Base-by-base conservation (phyloP, 2,113 vertebrate species). In the Bufo gargarizans region DNA sequence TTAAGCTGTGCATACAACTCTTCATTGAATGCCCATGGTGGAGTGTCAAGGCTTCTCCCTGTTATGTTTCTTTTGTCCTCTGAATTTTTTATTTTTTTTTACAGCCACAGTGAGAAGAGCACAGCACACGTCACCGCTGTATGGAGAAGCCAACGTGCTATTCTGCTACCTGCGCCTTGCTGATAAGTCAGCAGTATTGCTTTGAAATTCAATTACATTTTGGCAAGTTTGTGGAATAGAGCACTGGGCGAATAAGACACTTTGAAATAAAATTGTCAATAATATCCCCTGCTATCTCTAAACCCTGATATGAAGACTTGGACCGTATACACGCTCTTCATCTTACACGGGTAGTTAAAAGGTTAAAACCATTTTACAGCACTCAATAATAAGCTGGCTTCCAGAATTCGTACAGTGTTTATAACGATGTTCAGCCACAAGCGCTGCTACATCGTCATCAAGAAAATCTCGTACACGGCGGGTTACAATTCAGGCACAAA, bases 121-220 rank as follows among this genome's bases (percentile, higher is more conserved):
- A 2, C 59, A 45, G 10, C 14, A 43, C 80, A 17, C 59, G 43
- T 65, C 59, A 47, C 58, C n/a, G 19, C 59, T 49, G 16, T 20
- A n/a, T 16, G 59, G 17, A 65, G 45, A 20, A 82, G 80, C 8
- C 80, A 65, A 19, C 63, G 11, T 55, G 47, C 82, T 14, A 69
- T 69, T 50, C 65, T 84, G 63, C 63, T 69, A 71, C 82, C 82
- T 84, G 82, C 14, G 45, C 33, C 49, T 55, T 12, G 22, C 82
- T 69, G 82, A 71, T 84, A 71, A 50, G 82, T 33, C 65, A 71
- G 65, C 63, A 33, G 82, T 22, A 55, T 55, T 59, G 65, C 82
- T 84, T 33, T 71, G 82, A 84, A 55, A 84, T 69, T 84, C 65
- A 84, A 50, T 84, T 69, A 71, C 49, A 71, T 50, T 59, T 81